Evolutionary conservation across 2,797 vertebrate species (phyloP).

Genomic region (Clarias fuscus): DNA sequence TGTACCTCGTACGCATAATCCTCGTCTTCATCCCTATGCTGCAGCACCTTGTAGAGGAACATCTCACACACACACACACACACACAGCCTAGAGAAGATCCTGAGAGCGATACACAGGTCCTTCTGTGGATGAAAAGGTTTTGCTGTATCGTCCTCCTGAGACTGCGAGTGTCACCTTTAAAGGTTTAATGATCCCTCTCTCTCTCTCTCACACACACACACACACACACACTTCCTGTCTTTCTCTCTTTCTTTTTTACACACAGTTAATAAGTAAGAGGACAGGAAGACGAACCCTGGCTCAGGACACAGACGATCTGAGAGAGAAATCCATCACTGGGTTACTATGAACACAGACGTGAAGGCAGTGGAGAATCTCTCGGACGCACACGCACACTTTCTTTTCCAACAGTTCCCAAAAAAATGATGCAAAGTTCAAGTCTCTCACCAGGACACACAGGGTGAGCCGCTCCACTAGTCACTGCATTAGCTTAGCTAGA

Average conservation of each 20-base stretch:
- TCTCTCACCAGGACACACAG: neutral
- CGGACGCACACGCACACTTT: neutral
- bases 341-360: slow-evolving; percentile 28
- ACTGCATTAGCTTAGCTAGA: neutral
- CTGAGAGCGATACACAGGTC: neutral
- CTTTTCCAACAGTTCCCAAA: neutral
- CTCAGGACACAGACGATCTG: neutral
- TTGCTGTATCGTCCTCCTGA: slow-evolving; percentile 21
- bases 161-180: slow-evolving; percentile 56
- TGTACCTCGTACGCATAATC: slow-evolving; percentile 63
- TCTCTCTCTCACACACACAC: slow-evolving; percentile 58
- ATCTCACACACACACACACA: slow-evolving; percentile 62
- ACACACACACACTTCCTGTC: slow-evolving; percentile 33
- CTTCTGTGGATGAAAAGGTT: slow-evolving; percentile 4
- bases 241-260: neutral
- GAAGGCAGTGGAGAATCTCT: slow-evolving; percentile 5
- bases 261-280: slow-evolving; percentile 26
- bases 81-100: neutral
- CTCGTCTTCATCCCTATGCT: slow-evolving; percentile 74
- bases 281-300: slow-evolving; percentile 12
- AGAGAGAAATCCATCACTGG: neutral
- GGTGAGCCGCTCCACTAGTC: neutral
- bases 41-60: slow-evolving; percentile 80
- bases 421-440: neutral
- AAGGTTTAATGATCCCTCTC: slow-evolving; percentile 66